Conservation (phyloP, 37 sponge, comb jelly and placozoan genomes). For the Agelas oroides region DNA sequence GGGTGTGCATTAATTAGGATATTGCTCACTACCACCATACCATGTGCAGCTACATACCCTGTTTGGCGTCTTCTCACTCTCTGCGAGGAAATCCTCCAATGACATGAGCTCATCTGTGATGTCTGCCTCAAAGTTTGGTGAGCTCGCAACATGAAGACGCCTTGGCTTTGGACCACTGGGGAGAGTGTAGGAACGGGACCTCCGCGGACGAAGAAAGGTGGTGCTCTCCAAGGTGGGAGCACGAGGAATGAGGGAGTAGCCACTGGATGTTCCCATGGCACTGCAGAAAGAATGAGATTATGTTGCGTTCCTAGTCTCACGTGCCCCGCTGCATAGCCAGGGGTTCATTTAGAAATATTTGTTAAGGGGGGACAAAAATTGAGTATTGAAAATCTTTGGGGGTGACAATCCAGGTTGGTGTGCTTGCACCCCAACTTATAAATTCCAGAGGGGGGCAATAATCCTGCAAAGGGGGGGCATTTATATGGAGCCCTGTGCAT, state of each 20-base stretch:
- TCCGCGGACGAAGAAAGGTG: slow-evolving; percentile 28
- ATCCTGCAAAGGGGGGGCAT: too few relatives aligned
- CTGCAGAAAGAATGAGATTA: not conserved
- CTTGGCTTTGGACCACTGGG: slow-evolving; percentile 16
- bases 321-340: too few relatives aligned
- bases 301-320: too few relatives aligned
- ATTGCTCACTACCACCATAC: too few relatives aligned
- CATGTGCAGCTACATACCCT: slow-evolving; percentile 29
- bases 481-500: too few relatives aligned
- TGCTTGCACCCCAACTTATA: too few relatives aligned
- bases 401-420: too few relatives aligned
- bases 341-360: too few relatives aligned
- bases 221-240: slow-evolving; percentile 32
- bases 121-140: slow-evolving; percentile 7
- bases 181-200: slow-evolving; percentile 32
- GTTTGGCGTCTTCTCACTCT: slow-evolving; percentile 79
- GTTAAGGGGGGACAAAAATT: too few relatives aligned
- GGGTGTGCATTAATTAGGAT: too few relatives aligned
- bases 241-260: slow-evolving; percentile 17
- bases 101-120: slow-evolving; percentile 58
- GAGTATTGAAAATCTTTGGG: too few relatives aligned
- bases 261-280: not conserved
- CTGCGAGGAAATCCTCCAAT: slow-evolving; percentile 81
- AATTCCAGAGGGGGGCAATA: too few relatives aligned
- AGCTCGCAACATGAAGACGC: not conserved